These are phyloP conservation scores for Ypsolopha sequella DNA, from an alignment of 2,888 invertebrate genomes.

Conservation along the genomic window DNA sequence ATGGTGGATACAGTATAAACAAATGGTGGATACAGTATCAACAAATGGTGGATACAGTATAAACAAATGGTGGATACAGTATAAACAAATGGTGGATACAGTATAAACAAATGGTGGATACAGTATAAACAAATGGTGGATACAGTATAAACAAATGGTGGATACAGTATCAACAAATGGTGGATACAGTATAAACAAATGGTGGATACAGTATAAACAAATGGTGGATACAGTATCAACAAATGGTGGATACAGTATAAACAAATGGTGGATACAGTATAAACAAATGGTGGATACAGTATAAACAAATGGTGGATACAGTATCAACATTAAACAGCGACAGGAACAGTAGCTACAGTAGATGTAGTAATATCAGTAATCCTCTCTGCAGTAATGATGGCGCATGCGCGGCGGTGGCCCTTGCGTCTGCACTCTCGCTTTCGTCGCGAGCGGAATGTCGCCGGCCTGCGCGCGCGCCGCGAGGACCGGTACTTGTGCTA, in stretches of 20 bases:
- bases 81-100: too few species aligned
- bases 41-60: too few species aligned
- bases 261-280: neutral
- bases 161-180: neutral
- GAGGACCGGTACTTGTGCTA: neutral
- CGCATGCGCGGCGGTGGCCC: neutral
- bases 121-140: neutral
- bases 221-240: neutral
- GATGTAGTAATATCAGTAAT: slow-evolving; percentile 2
- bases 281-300: neutral
- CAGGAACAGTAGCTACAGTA: neutral
- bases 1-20: neutral
- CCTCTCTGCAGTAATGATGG: neutral
- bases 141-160: neutral
- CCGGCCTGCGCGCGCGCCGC: slow-evolving; percentile 24
- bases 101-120: neutral
- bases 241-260: too few species aligned
- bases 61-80: neutral
- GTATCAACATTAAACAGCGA: neutral
- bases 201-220: neutral
- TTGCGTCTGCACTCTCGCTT: slow-evolving; percentile 37
- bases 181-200: too few species aligned
- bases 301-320: neutral
- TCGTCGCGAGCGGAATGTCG: slow-evolving; percentile 41
- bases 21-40: neutral